Evolutionary conservation across 2,797 vertebrate genomes (phyloP), one percentile per base, ranked within the genome.

Genomic region (Emys orbicularis): DNA sequence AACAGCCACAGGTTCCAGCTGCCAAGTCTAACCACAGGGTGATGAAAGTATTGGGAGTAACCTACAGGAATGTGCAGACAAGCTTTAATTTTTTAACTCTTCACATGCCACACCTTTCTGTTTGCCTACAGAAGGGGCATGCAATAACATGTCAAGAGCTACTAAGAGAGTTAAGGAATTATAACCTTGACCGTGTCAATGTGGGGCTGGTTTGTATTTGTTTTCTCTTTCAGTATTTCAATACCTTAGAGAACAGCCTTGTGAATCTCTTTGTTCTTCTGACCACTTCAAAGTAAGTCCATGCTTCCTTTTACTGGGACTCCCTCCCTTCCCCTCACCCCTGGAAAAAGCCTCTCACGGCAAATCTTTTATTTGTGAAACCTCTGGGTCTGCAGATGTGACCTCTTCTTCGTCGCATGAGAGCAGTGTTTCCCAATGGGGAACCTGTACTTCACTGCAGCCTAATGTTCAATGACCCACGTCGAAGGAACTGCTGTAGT

Each of bases 221-320:
- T 84, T n/a, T 86, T 94, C 94, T 59, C 93, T 86, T 90, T 54
- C 98, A 99, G 99, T 99, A 99, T 98, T 99, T 99, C 98, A 99
- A 91, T 98, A 99, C 99, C 74, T 97, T 99, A 97, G 99, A 99
- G 98, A 99, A 99, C 98, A 99, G 99, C 98, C 98, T 99, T 0
- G 98, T 99, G 98, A 99, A 99, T 97, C 98, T 99, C 89, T 99
- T 99, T 6, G 99, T 99, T 90, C 98, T 99, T 89, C 98, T 99
- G 97, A 99, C 99, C 94, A 99, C 99, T 89, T 99, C 99, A 97
- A 99, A 99, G 99, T 99, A 98, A 99, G 99, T 96, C 84, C 61
- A n/a, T 83, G 61, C 15, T 56, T 79, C 49, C 80, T 86, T 87
- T 53, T 5, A 81, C 57, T 95, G n/a, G 8, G 29, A 37, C 79